A percentile compares a stretch with the other conserved stretches of the same genome.
Conservation (phyloP, 2,797 vertebrate species). For the Tiaroga cobitis region DNA sequence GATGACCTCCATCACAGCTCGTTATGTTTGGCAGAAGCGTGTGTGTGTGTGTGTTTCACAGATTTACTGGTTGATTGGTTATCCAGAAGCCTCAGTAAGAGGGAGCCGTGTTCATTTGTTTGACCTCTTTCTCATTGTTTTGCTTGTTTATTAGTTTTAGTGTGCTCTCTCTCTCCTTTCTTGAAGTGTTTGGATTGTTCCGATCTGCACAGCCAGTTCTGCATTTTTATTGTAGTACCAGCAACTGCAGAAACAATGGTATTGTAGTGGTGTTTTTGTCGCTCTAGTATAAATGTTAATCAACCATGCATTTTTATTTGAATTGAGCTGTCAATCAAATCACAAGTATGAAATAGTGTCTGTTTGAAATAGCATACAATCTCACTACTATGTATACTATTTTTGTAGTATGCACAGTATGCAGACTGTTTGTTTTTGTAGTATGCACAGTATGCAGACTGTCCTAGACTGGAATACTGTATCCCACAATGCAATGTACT, state of each 20-base stretch:
- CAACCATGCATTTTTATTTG: neutral
- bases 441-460: neutral
- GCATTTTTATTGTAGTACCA: neutral
- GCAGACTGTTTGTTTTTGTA: neutral
- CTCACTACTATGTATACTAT: neutral
- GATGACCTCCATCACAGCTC: conserved; percentile 29
- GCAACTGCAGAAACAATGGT: neutral
- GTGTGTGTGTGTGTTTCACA: conserved; percentile 39
- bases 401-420: neutral
- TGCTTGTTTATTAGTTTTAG: conserved; percentile 11
- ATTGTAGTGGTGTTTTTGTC: neutral
- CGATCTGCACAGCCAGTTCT: neutral
- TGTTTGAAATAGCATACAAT: neutral
- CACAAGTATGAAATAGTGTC: neutral
- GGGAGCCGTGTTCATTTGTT: neutral
- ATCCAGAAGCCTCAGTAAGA: conserved; percentile 9
- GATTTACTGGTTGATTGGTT: conserved; percentile 16
- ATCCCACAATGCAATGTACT: neutral
- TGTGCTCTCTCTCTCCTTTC: neutral
- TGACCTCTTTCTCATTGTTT: conserved; percentile 17
- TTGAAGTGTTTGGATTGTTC: neutral
- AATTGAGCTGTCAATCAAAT: neutral
- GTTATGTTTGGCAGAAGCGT: conserved; percentile 2
- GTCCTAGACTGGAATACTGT: neutral
- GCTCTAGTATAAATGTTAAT: neutral